A percentile compares a stretch with the other conserved stretches of the same genome.
Evolutionary conservation across 2,888 invertebrate genomes (phyloP).

Genomic region (Limnephilus rhombicus): DNA sequence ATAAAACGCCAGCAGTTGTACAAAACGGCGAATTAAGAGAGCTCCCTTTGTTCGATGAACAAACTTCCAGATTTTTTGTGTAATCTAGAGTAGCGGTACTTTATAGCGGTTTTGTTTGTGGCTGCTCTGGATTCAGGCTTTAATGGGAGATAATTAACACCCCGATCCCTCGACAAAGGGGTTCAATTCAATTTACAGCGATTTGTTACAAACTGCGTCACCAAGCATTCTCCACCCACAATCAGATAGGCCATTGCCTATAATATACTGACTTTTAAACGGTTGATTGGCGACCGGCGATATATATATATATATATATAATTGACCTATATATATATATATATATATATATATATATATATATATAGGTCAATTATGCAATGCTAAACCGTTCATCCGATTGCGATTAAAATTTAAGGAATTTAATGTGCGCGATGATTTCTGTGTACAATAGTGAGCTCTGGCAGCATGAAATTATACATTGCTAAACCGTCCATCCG

Average conservation of each 20-base stretch:
- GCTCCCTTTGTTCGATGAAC: slow-evolving; percentile 2
- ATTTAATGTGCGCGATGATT: no score
- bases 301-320: no score
- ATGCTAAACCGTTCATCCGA: no score
- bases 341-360: no score
- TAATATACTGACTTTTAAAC: slow-evolving; percentile 9
- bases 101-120: slow-evolving; percentile 1
- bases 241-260: not conserved
- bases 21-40: slow-evolving; percentile 2
- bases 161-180: slow-evolving; percentile 6
- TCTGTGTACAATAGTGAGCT: no score
- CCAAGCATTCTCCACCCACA: not conserved
- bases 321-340: no score
- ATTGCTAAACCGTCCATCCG: no score
- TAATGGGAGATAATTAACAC: slow-evolving; percentile 24
- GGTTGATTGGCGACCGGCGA: not conserved
- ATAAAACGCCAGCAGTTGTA: slow-evolving; percentile 4
- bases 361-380: no score
- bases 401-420: no score
- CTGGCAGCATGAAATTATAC: no score
- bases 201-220: not conserved
- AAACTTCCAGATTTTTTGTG: slow-evolving; percentile 13
- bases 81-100: not conserved
- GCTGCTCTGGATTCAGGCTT: not conserved
- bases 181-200: slow-evolving; percentile 2